Conservation (phyloP, 2,113 vertebrate genomes). For the Rhombomys opimus region DNA sequence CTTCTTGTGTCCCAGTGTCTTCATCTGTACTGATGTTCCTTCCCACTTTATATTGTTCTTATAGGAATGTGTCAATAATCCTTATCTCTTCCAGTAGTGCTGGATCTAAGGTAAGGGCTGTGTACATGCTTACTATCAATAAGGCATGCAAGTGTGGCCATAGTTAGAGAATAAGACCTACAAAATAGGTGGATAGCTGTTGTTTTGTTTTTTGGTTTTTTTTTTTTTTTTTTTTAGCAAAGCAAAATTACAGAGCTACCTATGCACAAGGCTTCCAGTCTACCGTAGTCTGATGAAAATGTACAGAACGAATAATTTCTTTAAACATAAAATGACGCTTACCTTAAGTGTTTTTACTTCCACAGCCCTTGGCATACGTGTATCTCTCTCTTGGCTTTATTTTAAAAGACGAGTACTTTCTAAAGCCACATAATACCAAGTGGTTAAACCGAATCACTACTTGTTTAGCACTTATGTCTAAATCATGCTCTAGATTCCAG, state of each 20-base stretch:
- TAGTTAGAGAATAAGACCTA: not conserved
- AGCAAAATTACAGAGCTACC: not conserved
- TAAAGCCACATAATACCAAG: not conserved
- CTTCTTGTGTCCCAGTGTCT: not conserved
- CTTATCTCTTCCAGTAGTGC: not conserved
- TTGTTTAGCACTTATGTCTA: not conserved
- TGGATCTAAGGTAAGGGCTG: not conserved
- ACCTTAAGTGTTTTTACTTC: not conserved
- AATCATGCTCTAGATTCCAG: not conserved
- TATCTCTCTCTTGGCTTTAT: not conserved
- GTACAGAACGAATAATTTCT: not conserved
- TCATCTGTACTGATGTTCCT: not conserved
- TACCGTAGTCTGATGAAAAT: not conserved
- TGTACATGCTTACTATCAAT: not conserved
- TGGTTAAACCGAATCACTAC: not conserved
- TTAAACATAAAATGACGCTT: conserved; percentile 8
- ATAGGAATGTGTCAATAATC: not conserved
- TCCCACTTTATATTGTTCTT: not conserved
- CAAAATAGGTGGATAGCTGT: not conserved
- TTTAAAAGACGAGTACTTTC: not conserved
- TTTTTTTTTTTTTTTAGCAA: not conserved
- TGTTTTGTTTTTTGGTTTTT: not conserved
- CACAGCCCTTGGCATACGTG: not conserved
- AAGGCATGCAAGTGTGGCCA: not conserved
- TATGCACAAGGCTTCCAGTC: not conserved